Conservation (phyloP, 2,888 invertebrate species). For the Agrypnus murinus region DNA sequence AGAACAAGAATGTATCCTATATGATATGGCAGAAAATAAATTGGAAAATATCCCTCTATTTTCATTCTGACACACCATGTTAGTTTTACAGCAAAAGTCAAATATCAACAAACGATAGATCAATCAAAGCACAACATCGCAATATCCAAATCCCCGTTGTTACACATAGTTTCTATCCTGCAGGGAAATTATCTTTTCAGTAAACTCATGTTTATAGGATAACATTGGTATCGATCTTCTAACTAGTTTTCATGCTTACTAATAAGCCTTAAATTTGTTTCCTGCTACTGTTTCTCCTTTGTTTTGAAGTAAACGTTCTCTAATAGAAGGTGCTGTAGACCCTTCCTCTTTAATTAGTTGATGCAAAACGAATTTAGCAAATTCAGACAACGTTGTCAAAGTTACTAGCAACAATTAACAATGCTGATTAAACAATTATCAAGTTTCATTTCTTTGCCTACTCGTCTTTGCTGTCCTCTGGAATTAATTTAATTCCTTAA, state of each 20-base stretch:
- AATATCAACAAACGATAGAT: slow-evolving; percentile 30
- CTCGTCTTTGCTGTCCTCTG: too few species aligned
- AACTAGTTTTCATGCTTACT: background rate
- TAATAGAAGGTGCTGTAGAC: too few species aligned
- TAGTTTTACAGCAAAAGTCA: slow-evolving; percentile 6
- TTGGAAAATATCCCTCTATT: too few species aligned
- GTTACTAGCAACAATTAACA: too few species aligned
- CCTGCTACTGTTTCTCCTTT: background rate
- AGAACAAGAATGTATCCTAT: too few species aligned
- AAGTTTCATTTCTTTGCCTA: too few species aligned
- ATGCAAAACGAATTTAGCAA: too few species aligned
- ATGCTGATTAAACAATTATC: too few species aligned
- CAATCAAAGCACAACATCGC: slow-evolving; percentile 31
- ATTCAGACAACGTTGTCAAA: too few species aligned
- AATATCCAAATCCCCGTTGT: slow-evolving; percentile 16
- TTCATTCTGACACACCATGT: background rate
- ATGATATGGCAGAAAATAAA: too few species aligned
- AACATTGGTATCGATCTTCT: slow-evolving; percentile 28
- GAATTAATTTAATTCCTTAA: too few species aligned
- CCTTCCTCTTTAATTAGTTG: too few species aligned
- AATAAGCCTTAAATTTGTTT: slow-evolving; percentile 1
- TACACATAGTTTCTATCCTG: slow-evolving; percentile 25
- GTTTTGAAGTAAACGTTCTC: slow-evolving; percentile 2
- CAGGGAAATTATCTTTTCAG: slow-evolving; percentile 38
- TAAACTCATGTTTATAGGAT: slow-evolving; percentile 27